A percentile compares a stretch with the other conserved stretches of the same genome.
phyloP scores from a whole-genome alignment of 2,888 invertebrate genomes.

The Epirrita christyi region DNA sequence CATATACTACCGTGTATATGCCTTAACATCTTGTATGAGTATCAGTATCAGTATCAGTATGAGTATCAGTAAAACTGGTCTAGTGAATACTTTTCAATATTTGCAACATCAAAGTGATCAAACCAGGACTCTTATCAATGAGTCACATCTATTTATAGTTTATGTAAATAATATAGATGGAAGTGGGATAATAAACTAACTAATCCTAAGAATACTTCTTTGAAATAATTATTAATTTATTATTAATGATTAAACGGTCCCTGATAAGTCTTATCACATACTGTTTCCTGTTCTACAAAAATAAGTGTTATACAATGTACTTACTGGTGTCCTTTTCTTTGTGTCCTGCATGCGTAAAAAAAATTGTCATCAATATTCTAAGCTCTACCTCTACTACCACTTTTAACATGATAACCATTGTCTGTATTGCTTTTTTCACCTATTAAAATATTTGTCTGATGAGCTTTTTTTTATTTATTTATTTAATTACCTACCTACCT shows the following conservation, averaged over 20 bases:
- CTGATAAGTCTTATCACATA: slow-evolving; percentile 28
- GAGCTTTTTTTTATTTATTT: too few species aligned
- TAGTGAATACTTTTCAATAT: not conserved
- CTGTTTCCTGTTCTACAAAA: slow-evolving; percentile 28
- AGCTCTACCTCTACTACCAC: not conserved
- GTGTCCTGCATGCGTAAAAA: slow-evolving; percentile 85
- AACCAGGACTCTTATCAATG: slow-evolving; percentile 7
- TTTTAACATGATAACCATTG: slow-evolving; percentile 1
- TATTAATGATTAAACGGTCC: slow-evolving; percentile 8
- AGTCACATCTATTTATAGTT: not conserved
- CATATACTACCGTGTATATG: too few species aligned
- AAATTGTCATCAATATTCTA: not conserved
- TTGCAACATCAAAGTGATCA: not conserved
- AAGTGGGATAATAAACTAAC: not conserved
- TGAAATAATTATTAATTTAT: too few species aligned
- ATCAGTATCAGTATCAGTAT: too few species aligned
- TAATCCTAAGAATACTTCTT: too few species aligned
- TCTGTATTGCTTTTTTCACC: not conserved
- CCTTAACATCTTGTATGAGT: too few species aligned
- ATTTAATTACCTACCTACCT: too few species aligned
- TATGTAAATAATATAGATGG: not conserved
- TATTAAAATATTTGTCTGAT: not conserved
- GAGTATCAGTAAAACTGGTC: not conserved
- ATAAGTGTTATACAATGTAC: slow-evolving; percentile 56
- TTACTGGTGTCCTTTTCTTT: slow-evolving; percentile 92